phyloP scores from a whole-genome alignment of 2,888 invertebrate genomes.

The Glaucopsyche alexis region DNA sequence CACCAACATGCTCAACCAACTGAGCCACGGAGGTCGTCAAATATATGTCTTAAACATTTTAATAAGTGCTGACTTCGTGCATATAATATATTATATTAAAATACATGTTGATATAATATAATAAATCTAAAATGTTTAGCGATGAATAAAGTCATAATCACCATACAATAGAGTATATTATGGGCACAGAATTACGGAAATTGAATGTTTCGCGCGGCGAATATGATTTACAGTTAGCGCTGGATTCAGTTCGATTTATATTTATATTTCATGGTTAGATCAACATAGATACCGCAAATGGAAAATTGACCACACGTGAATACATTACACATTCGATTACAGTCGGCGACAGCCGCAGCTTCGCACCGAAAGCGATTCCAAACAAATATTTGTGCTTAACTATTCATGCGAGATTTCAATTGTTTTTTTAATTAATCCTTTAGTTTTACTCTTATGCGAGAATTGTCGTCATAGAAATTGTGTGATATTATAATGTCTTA shows the following conservation, averaged over 20 bases:
- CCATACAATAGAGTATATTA: conserved; percentile 34
- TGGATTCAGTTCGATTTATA: conserved; percentile 34
- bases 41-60: background rate
- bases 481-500: too few relatives aligned
- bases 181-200: conserved; percentile 53
- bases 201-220: conserved; percentile 59
- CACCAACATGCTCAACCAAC: too few relatives aligned
- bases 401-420: background rate
- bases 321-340: conserved; percentile 26
- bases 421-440: background rate
- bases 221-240: conserved; percentile 52
- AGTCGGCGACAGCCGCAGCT: background rate
- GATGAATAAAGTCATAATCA: conserved; percentile 29
- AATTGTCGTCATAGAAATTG: too few relatives aligned
- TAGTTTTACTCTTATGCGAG: background rate
- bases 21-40: too few relatives aligned
- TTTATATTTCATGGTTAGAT: conserved; percentile 34
- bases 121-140: background rate
- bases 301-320: conserved; percentile 35
- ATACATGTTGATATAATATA: too few relatives aligned
- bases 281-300: conserved; percentile 33
- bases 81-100: too few relatives aligned
- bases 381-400: background rate
- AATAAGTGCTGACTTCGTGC: background rate
- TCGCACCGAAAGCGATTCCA: conserved; percentile 1